Conservation (phyloP, 1,140 invertebrate species). For the Drosophila truncata region DNA sequence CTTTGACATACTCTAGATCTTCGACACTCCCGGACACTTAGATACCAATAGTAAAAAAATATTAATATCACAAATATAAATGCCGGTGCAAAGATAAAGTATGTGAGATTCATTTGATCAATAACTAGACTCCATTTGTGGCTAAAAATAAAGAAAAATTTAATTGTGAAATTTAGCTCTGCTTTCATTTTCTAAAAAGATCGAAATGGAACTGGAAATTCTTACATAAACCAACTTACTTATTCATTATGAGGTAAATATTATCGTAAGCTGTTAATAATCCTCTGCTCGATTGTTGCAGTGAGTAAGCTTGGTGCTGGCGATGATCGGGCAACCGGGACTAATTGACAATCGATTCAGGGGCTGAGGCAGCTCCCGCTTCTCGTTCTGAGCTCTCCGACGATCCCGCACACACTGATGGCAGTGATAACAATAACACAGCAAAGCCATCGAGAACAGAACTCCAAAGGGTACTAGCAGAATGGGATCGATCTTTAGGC, state of each 20-base stretch:
- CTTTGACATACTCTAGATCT: neutral
- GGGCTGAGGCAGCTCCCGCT: neutral
- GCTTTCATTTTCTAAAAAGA: too few relatives aligned
- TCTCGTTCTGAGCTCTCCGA: conserved; percentile 11
- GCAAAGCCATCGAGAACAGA: conserved; percentile 3
- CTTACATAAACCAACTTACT: too few relatives aligned
- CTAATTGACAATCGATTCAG: conserved; percentile 19
- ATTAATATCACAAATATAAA: conserved; percentile 2
- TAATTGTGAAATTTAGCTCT: neutral
- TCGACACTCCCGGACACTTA: conserved; percentile 33
- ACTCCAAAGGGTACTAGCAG: conserved; percentile 13
- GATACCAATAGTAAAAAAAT: conserved; percentile 30
- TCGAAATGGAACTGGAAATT: too few relatives aligned
- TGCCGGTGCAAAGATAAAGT: conserved; percentile 6
- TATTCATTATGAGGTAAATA: neutral
- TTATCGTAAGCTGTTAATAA: neutral
- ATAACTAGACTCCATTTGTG: neutral
- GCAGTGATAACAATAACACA: conserved; percentile 21
- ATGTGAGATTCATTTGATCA: neutral
- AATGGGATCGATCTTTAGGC: neutral
- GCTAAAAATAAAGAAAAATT: neutral
- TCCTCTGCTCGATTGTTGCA: conserved; percentile 1
- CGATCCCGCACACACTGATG: conserved; percentile 30
- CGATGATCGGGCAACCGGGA: conserved; percentile 8
- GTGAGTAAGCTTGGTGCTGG: conserved; percentile 17